Base-by-base conservation (phyloP, 2,113 vertebrate genomes). In the Austrofundulus limnaeus region DNA sequence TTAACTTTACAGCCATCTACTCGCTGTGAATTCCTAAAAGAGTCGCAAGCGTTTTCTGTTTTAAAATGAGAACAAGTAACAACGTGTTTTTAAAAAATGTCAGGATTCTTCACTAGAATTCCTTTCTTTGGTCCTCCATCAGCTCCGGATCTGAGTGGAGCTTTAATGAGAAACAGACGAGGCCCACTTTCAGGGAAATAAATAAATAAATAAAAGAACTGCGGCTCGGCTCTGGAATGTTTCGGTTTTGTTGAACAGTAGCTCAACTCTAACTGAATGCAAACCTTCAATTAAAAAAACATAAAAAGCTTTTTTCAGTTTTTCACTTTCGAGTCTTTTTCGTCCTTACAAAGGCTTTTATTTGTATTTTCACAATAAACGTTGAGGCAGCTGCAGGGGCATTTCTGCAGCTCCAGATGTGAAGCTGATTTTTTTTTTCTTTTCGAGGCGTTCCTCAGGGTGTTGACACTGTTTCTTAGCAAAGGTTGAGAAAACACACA, bases 151-250 rank as follows among this genome's bases (percentile, higher is more conserved):
- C 0, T 13, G 72, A 72, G 45, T 11, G 23, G 39, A 24, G 53
- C 28, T 46, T 23, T 82, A 79, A 85, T 80, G 80, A 70, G 77
- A 75, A 87, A 52, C 82, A 86, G 80, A 81, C 59, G 77, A 76
- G 79, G 64, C 56, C 74, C 47, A 31, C 57, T 57, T 60, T 37
- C 17, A 75, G 81, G 75, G 61, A 46, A 72, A 68, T 17, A 58
- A 72, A 7, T 4, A 28, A 7, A 28, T 4, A 28, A 34, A 34
- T 2, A 34, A 10, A 34, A 34, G 66, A 75, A 59, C 61, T 1
- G 25, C 2, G 13, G 80, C 25, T 24, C 51, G 2, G 1, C 47
- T 69, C 60, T 75, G 82, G 81, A 90, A 86, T 85, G 83, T 76
- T 80, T 66, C 16, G 47, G 49, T 69, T 56, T 54, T 60, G 46